A percentile compares a stretch with the other conserved stretches of the same genome.
phyloP scores from a whole-genome alignment of 2,888 invertebrate species.

The Agrilus biguttatus region DNA sequence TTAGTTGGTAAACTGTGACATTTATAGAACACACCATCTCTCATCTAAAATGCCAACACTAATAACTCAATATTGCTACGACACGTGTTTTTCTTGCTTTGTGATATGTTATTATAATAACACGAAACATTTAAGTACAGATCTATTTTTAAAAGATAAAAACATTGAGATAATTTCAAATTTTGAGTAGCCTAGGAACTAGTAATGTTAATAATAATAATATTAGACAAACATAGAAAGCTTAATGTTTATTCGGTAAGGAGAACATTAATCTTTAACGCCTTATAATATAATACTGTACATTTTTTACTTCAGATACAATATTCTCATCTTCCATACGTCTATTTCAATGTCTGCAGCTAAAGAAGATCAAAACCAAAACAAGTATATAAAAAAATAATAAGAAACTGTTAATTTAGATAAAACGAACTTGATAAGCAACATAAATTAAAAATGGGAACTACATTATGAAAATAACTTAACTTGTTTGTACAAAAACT shows the following conservation, averaged over 20 bases:
- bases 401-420: neutral
- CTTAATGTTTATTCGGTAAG: constrained; percentile 2
- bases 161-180: constrained; percentile 21
- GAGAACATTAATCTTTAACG: no score
- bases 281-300: constrained; percentile 22
- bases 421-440: neutral
- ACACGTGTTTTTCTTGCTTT: constrained; percentile 21
- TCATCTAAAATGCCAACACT: no score
- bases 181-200: constrained; percentile 27
- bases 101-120: constrained; percentile 28
- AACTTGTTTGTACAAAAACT: neutral
- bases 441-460: no score
- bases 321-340: no score
- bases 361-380: neutral
- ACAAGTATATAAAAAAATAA: neutral
- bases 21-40: no score
- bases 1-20: no score
- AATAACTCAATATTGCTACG: constrained; percentile 20
- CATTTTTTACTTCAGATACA: constrained; percentile 14
- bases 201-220: constrained; percentile 15
- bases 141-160: constrained; percentile 14
- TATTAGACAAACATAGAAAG: constrained; percentile 18
- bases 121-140: constrained; percentile 20
- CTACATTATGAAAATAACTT: no score
- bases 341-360: no score